Conservation (phyloP, 2,113 vertebrate genomes). For the Oreochromis tanganicae region DNA sequence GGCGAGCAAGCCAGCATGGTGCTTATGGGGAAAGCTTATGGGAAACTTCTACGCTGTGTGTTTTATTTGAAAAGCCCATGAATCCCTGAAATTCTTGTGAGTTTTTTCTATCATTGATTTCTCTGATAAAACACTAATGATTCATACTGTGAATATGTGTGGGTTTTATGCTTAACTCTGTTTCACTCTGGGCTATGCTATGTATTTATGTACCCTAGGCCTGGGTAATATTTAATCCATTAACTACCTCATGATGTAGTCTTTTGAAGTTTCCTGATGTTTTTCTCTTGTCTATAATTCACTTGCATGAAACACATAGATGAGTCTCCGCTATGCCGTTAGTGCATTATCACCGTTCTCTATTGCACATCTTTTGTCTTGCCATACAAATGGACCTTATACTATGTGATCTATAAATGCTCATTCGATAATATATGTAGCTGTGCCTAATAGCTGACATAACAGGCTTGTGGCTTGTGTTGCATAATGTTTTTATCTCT, state of each 20-base stretch:
- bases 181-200: neutral
- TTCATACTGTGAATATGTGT: neutral
- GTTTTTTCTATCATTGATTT: neutral
- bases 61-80: neutral
- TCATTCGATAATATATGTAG: neutral
- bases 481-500: conserved; percentile 50
- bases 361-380: neutral
- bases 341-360: neutral
- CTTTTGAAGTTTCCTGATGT: neutral
- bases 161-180: neutral
- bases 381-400: neutral
- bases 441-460: neutral
- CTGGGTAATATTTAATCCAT: neutral
- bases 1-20: neutral
- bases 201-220: neutral
- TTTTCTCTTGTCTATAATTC: neutral
- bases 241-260: neutral
- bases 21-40: neutral
- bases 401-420: neutral
- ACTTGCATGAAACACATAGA: neutral
- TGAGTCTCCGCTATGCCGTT: neutral
- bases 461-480: conserved; percentile 1
- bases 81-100: neutral
- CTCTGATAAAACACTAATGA: neutral
- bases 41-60: neutral